These are phyloP conservation scores for Clytia hemisphaerica DNA, from an alignment of 30 jellyfish, hydroid and myxozoan genomes.

Conservation along the genomic window DNA sequence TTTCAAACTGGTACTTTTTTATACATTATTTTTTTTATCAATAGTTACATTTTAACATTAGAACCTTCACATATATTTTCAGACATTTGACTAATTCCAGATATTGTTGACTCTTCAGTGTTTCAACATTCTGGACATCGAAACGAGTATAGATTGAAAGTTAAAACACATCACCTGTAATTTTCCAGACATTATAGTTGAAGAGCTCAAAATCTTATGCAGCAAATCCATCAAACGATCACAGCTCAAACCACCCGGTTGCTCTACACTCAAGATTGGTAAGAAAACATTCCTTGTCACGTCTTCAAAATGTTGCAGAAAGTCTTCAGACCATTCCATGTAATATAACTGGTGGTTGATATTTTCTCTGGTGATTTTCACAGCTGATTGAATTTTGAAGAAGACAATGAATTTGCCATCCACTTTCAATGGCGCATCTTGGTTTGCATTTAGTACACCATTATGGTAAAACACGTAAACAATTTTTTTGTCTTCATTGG, in stretches of 20 bases:
- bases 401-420: constrained; percentile 42
- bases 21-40: no score
- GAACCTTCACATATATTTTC: no score
- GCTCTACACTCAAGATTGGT: constrained; percentile 70
- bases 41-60: no score
- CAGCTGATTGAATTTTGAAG: constrained; percentile 49
- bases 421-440: constrained; percentile 43
- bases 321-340: constrained; percentile 35
- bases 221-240: constrained; percentile 62
- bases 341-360: constrained; percentile 36
- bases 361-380: constrained; percentile 57
- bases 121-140: no score
- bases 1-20: no score
- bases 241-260: constrained; percentile 58
- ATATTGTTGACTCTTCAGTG: no score
- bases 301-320: constrained; percentile 54
- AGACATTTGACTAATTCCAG: no score
- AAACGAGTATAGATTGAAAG: neutral
- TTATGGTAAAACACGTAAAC: constrained; percentile 38
- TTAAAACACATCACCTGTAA: constrained; percentile 28
- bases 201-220: constrained; percentile 50
- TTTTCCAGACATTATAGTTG: constrained; percentile 43
- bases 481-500: constrained; percentile 50
- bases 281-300: constrained; percentile 48
- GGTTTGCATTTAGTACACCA: constrained; percentile 43